Base-by-base conservation (phyloP, 2,888 invertebrate species). In the Drosophila imparisetae region DNA sequence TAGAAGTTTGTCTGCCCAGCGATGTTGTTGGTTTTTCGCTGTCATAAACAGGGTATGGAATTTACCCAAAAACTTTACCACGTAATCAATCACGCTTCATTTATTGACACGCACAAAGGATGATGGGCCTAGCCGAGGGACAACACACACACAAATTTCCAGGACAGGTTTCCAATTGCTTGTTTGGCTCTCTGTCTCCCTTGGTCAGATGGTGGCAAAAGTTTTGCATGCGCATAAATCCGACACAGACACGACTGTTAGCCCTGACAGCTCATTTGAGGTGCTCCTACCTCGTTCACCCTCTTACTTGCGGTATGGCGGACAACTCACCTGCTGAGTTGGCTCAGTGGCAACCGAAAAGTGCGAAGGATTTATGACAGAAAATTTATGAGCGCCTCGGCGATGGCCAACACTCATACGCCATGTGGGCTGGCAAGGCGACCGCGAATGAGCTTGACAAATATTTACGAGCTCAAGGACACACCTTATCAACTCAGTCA, bases 81-180 rank as follows among this genome's bases (percentile, higher is more conserved):
- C 80, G 89, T 86, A 86, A 88, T 86, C 86, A 86, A 86, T 86
- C 86, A 86, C 86, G 89, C 86, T 86, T 86, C 89, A 90, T 90
- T 86, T 86, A 90, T 90, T 90, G 86, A 88, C 81, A 83, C 76
- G 72, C 81, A 83, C 80, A 84, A 84, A 82, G 87, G 76, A 65
- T 81, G 78, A 78, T 86, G 81, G 72, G 68, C 55, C 68, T 57
- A 76, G 66, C 53, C 49, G 40, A 66, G 54, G 66, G 58, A 60
- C 72, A 59, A 48, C 29, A 36, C 34, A 42, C 29, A 50, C 15
- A 55, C 38, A 38, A 11, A 34, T 24, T 45, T 42, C 13, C n/a
- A 4, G 27, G 10, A 54, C 29, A 62, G 32, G 24, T 63, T 66
- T 52, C 60, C 61, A 72, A 61, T 72, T 60, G 58, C 13, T 42